These are phyloP conservation scores for Cotesia typhae DNA, from an alignment of 1,140 invertebrate genomes.

Conservation along the genomic window DNA sequence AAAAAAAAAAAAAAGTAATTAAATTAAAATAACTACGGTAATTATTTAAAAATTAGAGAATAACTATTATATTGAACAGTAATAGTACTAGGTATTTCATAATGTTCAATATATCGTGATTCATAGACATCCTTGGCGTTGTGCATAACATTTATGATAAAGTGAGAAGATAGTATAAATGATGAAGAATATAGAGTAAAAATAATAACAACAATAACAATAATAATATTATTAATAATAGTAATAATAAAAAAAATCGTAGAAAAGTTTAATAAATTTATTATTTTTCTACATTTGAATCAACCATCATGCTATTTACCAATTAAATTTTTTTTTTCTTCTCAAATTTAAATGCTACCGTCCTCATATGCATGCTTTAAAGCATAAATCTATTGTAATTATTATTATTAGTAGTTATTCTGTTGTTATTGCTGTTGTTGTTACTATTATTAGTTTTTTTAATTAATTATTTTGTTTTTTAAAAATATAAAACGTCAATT, in stretches of 20 bases:
- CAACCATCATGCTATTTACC: neutral
- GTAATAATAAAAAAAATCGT: neutral
- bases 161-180: neutral
- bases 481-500: too few relatives aligned
- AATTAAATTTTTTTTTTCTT: neutral
- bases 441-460: neutral
- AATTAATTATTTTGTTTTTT: neutral
- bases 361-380: neutral
- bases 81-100: neutral
- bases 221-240: neutral
- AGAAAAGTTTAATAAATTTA: neutral
- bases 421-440: neutral
- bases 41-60: neutral
- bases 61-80: neutral
- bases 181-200: neutral
- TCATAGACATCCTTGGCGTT: slow-evolving; percentile 26
- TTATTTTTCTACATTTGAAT: slow-evolving; percentile 11
- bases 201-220: neutral
- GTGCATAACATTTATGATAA: slow-evolving; percentile 22
- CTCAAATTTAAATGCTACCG: neutral
- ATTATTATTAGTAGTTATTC: neutral
- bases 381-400: too few relatives aligned
- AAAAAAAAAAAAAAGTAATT: too few relatives aligned
- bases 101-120: slow-evolving; percentile 24
- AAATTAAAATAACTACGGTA: neutral